phyloP scores from a whole-genome alignment of 2,888 invertebrate species.

The Noctua janthina region DNA sequence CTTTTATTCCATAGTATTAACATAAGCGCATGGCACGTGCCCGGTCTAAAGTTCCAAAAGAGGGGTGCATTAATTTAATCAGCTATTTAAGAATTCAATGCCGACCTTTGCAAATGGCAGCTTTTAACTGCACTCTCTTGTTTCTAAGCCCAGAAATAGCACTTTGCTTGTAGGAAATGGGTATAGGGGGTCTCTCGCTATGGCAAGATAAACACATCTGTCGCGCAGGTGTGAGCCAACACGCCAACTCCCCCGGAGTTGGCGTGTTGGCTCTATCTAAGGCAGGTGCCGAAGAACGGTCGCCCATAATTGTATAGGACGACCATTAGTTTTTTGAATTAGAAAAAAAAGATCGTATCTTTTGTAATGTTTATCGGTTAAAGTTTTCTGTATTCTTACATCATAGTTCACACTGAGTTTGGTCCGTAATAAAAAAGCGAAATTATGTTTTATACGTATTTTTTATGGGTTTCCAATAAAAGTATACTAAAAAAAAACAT shows the following conservation, averaged over 20 bases:
- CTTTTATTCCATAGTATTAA: slow-evolving; percentile 49
- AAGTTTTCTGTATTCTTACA: slow-evolving; percentile 26
- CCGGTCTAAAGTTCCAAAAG: slow-evolving; percentile 47
- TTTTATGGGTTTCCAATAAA: slow-evolving; percentile 19
- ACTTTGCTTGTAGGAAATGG: slow-evolving; percentile 51
- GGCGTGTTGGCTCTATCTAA: slow-evolving; percentile 33
- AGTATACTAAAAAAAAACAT: neutral
- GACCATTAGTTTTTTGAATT: slow-evolving; percentile 39
- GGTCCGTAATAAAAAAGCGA: slow-evolving; percentile 15
- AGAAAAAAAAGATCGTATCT: neutral
- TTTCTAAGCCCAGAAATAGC: slow-evolving; percentile 43
- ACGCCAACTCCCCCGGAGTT: slow-evolving; percentile 52
- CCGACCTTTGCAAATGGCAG: slow-evolving; percentile 50
- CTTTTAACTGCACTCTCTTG: slow-evolving; percentile 26
- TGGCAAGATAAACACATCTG: slow-evolving; percentile 78
- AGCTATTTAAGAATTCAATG: slow-evolving; percentile 63
- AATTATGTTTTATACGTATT: slow-evolving; percentile 19
- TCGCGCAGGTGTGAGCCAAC: slow-evolving; percentile 80
- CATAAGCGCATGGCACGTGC: slow-evolving; percentile 64
- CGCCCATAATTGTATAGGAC: slow-evolving; percentile 46
- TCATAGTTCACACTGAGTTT: neutral
- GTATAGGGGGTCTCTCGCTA: slow-evolving; percentile 36
- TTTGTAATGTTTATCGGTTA: slow-evolving; percentile 1
- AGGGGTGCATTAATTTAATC: slow-evolving; percentile 56
- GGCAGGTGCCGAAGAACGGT: slow-evolving; percentile 68